These are phyloP conservation scores for Leptinotarsa defecta DNA, from an alignment of 1,140 invertebrate genomes.

Conservation along the genomic window DNA sequence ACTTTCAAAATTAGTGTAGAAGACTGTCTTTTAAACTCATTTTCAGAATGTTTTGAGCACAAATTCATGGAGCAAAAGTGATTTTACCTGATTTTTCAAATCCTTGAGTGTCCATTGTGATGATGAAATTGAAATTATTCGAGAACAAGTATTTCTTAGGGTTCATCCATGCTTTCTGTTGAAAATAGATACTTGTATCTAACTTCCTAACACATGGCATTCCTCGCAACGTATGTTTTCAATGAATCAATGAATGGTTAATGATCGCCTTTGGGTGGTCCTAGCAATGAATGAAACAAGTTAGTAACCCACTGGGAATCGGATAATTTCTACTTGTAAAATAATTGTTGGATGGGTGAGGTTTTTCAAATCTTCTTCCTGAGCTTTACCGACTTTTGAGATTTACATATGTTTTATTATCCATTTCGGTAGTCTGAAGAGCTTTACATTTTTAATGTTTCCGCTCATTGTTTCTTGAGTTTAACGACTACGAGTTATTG, in stretches of 20 bases:
- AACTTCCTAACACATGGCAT: too few relatives aligned
- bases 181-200: too few relatives aligned
- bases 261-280: not conserved
- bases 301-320: not conserved
- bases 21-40: too few relatives aligned
- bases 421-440: not conserved
- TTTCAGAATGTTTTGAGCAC: too few relatives aligned
- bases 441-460: slow-evolving; percentile 9
- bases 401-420: slow-evolving; percentile 7
- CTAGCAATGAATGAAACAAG: not conserved
- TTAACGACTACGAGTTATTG: not conserved
- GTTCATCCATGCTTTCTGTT: too few relatives aligned
- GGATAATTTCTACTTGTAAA: not conserved
- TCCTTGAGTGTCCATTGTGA: too few relatives aligned
- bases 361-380: not conserved
- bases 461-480: not conserved
- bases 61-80: too few relatives aligned
- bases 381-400: not conserved
- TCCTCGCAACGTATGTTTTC: too few relatives aligned
- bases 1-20: too few relatives aligned
- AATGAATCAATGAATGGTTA: slow-evolving; percentile 3
- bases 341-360: not conserved
- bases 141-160: too few relatives aligned
- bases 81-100: too few relatives aligned
- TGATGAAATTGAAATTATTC: too few relatives aligned